These are phyloP conservation scores for Pemphredon lugubris DNA, from an alignment of 2,888 invertebrate species.

Conservation along the genomic window DNA sequence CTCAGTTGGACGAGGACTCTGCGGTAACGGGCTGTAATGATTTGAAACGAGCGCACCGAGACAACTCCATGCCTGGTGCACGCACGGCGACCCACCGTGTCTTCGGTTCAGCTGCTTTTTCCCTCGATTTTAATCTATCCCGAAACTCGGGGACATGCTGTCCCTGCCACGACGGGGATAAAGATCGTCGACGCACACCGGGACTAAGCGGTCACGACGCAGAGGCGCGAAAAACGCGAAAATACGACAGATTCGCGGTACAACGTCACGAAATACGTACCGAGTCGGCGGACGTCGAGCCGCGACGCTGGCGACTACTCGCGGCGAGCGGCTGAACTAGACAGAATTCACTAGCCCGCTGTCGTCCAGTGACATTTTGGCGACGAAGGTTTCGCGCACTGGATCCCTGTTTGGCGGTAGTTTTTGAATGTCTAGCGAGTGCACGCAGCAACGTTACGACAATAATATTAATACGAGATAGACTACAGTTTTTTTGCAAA, in stretches of 20 bases:
- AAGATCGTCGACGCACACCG: conserved; percentile 50
- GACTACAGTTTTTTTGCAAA: too few species aligned
- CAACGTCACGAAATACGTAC: conserved; percentile 60
- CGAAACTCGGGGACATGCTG: conserved; percentile 45
- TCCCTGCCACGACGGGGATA: conserved; percentile 34
- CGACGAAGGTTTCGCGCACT: too few species aligned
- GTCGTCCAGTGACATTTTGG: conserved; percentile 21
- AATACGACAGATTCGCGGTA: conserved; percentile 57
- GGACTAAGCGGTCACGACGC: conserved; percentile 50
- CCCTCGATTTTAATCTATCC: conserved; percentile 41
- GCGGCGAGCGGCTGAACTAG: conserved; percentile 53
- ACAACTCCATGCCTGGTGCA: conserved; percentile 73
- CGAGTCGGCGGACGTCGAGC: conserved; percentile 60
- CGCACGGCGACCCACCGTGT: conserved; percentile 53
- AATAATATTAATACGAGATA: too few species aligned
- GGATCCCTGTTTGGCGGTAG: too few species aligned
- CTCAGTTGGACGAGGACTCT: conserved; percentile 57
- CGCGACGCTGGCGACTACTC: conserved; percentile 67
- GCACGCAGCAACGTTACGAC: too few species aligned
- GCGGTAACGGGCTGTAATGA: conserved; percentile 69
- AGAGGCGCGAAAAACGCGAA: conserved; percentile 61
- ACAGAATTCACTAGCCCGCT: conserved; percentile 28
- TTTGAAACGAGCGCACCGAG: conserved; percentile 72
- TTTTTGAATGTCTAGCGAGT: too few species aligned
- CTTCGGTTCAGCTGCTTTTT: conserved; percentile 25